phyloP scores from a whole-genome alignment of 2,113 vertebrate species.

The Rhynchopsitta pachyrhyncha region DNA sequence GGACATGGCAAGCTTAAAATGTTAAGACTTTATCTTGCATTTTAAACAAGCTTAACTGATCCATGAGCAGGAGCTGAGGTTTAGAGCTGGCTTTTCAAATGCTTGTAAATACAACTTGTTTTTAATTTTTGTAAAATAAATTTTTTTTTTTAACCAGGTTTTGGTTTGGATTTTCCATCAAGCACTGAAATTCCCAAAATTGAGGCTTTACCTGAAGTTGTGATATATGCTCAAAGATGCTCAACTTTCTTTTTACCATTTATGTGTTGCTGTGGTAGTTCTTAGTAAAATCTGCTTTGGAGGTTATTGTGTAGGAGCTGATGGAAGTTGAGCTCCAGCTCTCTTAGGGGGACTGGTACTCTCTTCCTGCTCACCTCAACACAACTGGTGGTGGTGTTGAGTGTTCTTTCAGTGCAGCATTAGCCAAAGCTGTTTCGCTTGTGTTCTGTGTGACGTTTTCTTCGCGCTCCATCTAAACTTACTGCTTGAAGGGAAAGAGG shows the following conservation, averaged over 20 bases:
- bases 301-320: not conserved
- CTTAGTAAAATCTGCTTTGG: not conserved
- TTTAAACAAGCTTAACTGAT: constrained; percentile 68
- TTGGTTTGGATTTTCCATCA: constrained; percentile 57
- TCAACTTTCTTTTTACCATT: not conserved
- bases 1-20: not conserved
- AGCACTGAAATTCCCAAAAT: not conserved
- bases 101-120: constrained; percentile 81
- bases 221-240: not conserved
- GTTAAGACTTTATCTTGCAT: constrained; percentile 47
- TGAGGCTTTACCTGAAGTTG: not conserved
- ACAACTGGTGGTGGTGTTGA: not conserved
- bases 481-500: not conserved
- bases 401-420: not conserved
- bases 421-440: not conserved
- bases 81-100: constrained; percentile 78
- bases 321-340: not conserved
- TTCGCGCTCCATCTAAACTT: not conserved
- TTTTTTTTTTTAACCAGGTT: constrained; percentile 70
- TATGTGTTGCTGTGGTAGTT: not conserved
- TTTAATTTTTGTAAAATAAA: constrained; percentile 88
- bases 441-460: not conserved
- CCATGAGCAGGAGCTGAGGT: constrained; percentile 51
- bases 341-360: not conserved
- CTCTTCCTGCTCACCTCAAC: not conserved